These are phyloP conservation scores for Acleris literana DNA, from an alignment of 2,888 invertebrate genomes.

Conservation along the genomic window DNA sequence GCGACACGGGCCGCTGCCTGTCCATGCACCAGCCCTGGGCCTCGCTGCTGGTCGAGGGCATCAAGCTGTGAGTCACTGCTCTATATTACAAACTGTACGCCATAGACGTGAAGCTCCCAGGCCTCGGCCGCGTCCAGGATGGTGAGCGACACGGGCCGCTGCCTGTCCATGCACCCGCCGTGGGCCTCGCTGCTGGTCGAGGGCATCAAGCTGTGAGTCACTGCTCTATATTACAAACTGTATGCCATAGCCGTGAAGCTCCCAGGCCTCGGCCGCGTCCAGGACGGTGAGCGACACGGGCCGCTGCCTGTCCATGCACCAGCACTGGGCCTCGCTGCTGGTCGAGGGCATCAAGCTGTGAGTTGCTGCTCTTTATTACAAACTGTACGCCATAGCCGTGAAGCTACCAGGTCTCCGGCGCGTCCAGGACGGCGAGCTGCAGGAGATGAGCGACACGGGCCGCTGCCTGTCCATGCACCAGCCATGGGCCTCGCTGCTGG, in stretches of 20 bases:
- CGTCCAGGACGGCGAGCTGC: conserved; percentile 90
- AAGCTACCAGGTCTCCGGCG: conserved; percentile 52
- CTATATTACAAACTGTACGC: conserved; percentile 22
- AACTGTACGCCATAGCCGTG: conserved; percentile 40
- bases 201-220: conserved; percentile 93
- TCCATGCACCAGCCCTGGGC: conserved; percentile 99
- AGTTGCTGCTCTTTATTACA: conserved; percentile 44
- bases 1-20: conserved; percentile 93
- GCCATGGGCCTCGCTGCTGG: conserved; percentile 96
- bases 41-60: conserved; percentile 94
- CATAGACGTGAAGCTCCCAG: too few relatives aligned
- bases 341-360: conserved; percentile 96
- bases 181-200: conserved; percentile 95
- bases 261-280: conserved; percentile 76
- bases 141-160: conserved; percentile 93
- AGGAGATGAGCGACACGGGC: conserved; percentile 93
- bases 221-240: too few relatives aligned
- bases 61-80: conserved; percentile 88
- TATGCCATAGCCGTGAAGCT: conserved; percentile 42
- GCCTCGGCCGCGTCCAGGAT: too few relatives aligned
- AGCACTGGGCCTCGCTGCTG: conserved; percentile 97
- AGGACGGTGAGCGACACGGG: conserved; percentile 94
- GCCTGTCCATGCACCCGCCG: conserved; percentile 97
- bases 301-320: conserved; percentile 96
- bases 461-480: conserved; percentile 97